phyloP scores from a whole-genome alignment of 2,888 invertebrate species.

The Conchocele bisecta region DNA sequence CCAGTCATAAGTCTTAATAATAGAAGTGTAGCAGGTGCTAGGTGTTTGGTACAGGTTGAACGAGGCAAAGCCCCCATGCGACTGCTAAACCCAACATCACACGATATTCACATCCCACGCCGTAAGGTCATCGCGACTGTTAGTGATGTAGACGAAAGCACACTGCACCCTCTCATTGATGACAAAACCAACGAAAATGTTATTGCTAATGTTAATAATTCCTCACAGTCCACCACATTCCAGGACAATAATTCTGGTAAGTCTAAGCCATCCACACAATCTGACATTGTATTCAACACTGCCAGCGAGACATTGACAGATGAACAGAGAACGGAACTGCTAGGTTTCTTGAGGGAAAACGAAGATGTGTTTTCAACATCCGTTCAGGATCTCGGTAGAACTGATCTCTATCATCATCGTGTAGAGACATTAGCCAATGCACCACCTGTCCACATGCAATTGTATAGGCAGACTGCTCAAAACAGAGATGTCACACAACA shows the following conservation, averaged over 20 bases:
- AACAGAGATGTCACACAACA: not conserved
- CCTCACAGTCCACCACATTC: too few species aligned
- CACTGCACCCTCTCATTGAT: too few species aligned
- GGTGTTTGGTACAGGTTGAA: not conserved
- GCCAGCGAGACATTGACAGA: too few species aligned
- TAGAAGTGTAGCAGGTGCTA: constrained; percentile 1
- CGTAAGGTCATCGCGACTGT: constrained; percentile 7
- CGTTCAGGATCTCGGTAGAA: constrained; percentile 1
- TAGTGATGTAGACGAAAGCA: constrained; percentile 1
- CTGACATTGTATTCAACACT: too few species aligned
- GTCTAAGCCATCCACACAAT: too few species aligned
- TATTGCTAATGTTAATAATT: too few species aligned
- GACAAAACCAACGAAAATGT: too few species aligned
- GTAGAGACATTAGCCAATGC: not conserved
- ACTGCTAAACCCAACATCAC: not conserved
- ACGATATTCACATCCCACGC: not conserved
- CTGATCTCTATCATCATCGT: not conserved
- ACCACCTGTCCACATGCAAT: not conserved
- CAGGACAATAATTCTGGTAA: too few species aligned
- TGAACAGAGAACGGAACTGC: constrained; percentile 5
- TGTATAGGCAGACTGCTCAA: not conserved
- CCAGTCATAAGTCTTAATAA: not conserved
- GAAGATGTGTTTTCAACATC: constrained; percentile 2
- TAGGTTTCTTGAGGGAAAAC: not conserved
- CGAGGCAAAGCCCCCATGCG: not conserved